phyloP scores from a whole-genome alignment of 1,140 invertebrate genomes.

The Armadillidium nasatum region DNA sequence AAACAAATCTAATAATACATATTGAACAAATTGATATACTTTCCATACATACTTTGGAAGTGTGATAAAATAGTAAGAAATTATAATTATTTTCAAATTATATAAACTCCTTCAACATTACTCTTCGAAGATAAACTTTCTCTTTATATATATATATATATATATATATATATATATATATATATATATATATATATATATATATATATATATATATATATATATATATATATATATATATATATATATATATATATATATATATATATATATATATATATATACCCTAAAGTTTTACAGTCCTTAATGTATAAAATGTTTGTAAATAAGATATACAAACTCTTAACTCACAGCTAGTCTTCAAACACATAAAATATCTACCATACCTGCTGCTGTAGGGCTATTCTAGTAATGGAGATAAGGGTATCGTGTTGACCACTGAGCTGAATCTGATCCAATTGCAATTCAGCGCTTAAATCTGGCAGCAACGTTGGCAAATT shows the following conservation, averaged over 20 bases:
- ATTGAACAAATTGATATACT: too few species aligned
- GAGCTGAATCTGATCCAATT: slow-evolving; percentile 29
- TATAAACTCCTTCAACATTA: too few species aligned
- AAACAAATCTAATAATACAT: too few species aligned
- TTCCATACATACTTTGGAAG: too few species aligned
- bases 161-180: too few species aligned
- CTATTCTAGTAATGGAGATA: slow-evolving; percentile 29
- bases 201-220: neutral
- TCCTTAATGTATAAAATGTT: neutral
- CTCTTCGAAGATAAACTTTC: too few species aligned
- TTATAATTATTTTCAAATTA: too few species aligned
- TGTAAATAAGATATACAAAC: neutral
- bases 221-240: slow-evolving; percentile 6
- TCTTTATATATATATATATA: too few species aligned
- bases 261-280: neutral
- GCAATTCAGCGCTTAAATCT: slow-evolving; percentile 37
- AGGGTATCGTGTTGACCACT: slow-evolving; percentile 30
- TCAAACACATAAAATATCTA: too few species aligned
- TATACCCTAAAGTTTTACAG: neutral
- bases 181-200: too few species aligned
- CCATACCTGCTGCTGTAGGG: slow-evolving; percentile 31
- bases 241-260: slow-evolving; percentile 6
- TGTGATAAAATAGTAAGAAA: too few species aligned
- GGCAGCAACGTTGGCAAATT: slow-evolving; percentile 34
- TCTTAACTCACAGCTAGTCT: neutral